phyloP scores from a whole-genome alignment of 2,888 invertebrate species.

The Agrotis exclamationis region DNA sequence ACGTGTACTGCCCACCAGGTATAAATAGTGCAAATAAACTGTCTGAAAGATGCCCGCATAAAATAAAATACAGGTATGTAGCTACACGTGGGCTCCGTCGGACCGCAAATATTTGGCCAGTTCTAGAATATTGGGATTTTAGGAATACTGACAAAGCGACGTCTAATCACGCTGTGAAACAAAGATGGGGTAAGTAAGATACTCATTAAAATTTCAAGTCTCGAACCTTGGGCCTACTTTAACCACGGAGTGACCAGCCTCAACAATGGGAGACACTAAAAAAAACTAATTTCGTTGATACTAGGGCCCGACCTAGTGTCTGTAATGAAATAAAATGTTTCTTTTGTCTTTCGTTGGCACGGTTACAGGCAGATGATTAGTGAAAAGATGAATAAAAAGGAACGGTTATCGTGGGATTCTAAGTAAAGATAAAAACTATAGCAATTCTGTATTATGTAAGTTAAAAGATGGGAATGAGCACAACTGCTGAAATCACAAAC shows the following conservation, averaged over 20 bases:
- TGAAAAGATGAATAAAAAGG: conserved; percentile 30
- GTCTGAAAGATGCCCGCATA: conserved; percentile 45
- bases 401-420: conserved; percentile 23
- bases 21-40: conserved; percentile 56
- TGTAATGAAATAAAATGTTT: conserved; percentile 41
- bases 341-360: conserved; percentile 32
- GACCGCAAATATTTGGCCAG: conserved; percentile 65
- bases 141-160: conserved; percentile 59
- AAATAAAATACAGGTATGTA: conserved; percentile 26
- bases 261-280: conserved; percentile 36
- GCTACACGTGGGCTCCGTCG: conserved; percentile 11
- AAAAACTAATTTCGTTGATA: conserved; percentile 45
- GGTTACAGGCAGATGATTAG: conserved; percentile 30
- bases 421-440: conserved; percentile 13
- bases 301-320: conserved; percentile 16
- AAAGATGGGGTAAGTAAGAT: conserved; percentile 44
- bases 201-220: conserved; percentile 58
- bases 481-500: neutral
- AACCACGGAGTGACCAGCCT: conserved; percentile 26
- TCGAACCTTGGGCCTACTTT: conserved; percentile 37
- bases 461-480: neutral
- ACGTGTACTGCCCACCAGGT: conserved; percentile 33
- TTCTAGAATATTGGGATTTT: conserved; percentile 42
- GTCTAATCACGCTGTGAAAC: conserved; percentile 64
- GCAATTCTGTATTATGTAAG: neutral